Evolutionary conservation across 2,888 invertebrate genomes (phyloP), one percentile per base, ranked within the genome.

Genomic region (Autographa pulchrina): DNA sequence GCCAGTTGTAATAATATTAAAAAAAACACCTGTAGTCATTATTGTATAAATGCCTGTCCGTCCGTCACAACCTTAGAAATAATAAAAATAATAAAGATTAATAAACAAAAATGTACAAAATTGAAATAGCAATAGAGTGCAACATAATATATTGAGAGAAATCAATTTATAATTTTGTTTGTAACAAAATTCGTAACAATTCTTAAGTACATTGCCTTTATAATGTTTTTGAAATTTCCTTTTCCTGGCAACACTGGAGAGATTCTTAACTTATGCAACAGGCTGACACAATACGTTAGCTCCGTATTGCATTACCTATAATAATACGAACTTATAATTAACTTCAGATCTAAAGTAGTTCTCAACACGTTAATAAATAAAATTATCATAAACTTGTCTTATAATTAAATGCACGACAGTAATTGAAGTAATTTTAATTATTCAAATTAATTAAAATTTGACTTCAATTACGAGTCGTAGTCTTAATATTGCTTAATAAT

Each of bases 191-290:
- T 70, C 67, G 80, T 81, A 86, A 86, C 85, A 86, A 86, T 75
- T 71, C 78, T 83, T 91, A 91, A 91, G 91, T 91, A 91, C 91
- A 85, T 88, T 84, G 91, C 91, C 91, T 80, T 83, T 83, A 82
- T 72, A 80, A 78, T 70, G 56, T 8, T 54, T 70, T 75, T 52
- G 61, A 58, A 70, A 75, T 78, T 78, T 70, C 58, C 41, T 69
- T 66, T 77, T 72, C 67, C 81, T 81, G 84, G 83, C 85, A 85
- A 81, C 83, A 86, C 78, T 79, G 75, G 70, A 58, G 81, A 83
- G 74, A 84, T 84, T 85, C 77, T 73, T 75, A 77, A 62, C 65
- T 62, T 72, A 75, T 62, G 52, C 63, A 75, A 77, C 64, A 74
- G 77, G 74, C 72, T 67, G 65, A 69, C 76, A 70, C 66, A 67